Base-by-base conservation (phyloP, 2,888 invertebrate species). In the Acronicta psi region DNA sequence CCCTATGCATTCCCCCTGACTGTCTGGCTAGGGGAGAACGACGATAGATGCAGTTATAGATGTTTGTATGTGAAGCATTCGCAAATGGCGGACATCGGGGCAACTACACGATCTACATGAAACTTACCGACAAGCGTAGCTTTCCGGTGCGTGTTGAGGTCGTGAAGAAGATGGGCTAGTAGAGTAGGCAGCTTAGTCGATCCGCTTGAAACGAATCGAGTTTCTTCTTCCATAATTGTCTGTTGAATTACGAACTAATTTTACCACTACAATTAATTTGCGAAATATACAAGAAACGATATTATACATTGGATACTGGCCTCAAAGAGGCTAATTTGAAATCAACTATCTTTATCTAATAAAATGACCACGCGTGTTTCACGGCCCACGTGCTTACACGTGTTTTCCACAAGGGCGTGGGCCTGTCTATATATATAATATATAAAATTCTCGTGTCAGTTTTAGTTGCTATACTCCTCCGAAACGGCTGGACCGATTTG, bases 141-240 rank as follows among this genome's bases (percentile, higher is more conserved):
- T 82, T 96, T 96, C 77, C 97, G 96, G 74, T 96, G 95, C 16
- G 95, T 96, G 87, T 99, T 99, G 47, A 99, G 92, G 83, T 98
- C 97, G 34, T 96, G 95, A 66, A 97, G 95, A 3, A 99, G 96
- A 81, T 97, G 96, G 20, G 95, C 95, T 46, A 99, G 94, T 73
- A 99, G 95, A 5, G 96, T 96, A 1, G 97, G 96, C 36, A 99
- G 91, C 73, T 96, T 96, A 49, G 92, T 86, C 68, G 96, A 96
- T n/a, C 96, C 96, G 69, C 95, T 95, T 0, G 98, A 98, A 16
- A 99, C 94, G 86, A 98, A 99, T 49, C 96, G 95, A 57, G 96
- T 96, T 85, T 99, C 98, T 65, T 97, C 95, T 92, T 99, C 98
- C 95, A 98, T 95, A 77, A 97, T 97, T 75, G 96, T 97, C 96